phyloP scores from a whole-genome alignment of 2,113 vertebrate species.

The Panurus biarmicus region DNA sequence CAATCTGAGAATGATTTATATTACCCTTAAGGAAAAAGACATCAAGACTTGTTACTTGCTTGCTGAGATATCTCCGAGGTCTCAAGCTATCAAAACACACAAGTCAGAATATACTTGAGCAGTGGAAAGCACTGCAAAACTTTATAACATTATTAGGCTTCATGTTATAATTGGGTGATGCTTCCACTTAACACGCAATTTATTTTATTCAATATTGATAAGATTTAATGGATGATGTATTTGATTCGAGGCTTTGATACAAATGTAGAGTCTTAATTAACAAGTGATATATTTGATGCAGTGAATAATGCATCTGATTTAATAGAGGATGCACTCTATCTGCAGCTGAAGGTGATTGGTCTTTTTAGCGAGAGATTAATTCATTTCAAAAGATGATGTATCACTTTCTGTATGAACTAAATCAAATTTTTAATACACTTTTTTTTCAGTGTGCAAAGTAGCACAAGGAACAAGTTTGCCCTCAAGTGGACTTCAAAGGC shows the following conservation, averaged over 20 bases:
- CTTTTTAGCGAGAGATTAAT: conserved; percentile 65
- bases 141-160: conserved; percentile 1
- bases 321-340: conserved; percentile 54
- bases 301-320: conserved; percentile 64
- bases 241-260: conserved; percentile 45
- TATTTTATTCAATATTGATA: conserved; percentile 66
- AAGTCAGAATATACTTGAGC: not conserved
- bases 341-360: conserved; percentile 60
- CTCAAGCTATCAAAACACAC: not conserved
- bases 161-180: conserved; percentile 41
- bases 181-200: conserved; percentile 55
- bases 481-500: conserved; percentile 72
- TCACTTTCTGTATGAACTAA: conserved; percentile 54
- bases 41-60: not conserved
- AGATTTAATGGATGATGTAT: conserved; percentile 47
- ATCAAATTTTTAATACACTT: conserved; percentile 24
- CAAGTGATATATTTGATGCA: conserved; percentile 56
- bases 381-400: conserved; percentile 60
- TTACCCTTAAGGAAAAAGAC: conserved; percentile 9
- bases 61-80: not conserved
- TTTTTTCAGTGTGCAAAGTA: not conserved
- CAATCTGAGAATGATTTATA: conserved; percentile 12
- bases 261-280: conserved; percentile 64
- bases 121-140: conserved; percentile 1
- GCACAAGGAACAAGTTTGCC: conserved; percentile 71